phyloP scores from a whole-genome alignment of 2,113 vertebrate genomes.

The Gopherus evgoodei region DNA sequence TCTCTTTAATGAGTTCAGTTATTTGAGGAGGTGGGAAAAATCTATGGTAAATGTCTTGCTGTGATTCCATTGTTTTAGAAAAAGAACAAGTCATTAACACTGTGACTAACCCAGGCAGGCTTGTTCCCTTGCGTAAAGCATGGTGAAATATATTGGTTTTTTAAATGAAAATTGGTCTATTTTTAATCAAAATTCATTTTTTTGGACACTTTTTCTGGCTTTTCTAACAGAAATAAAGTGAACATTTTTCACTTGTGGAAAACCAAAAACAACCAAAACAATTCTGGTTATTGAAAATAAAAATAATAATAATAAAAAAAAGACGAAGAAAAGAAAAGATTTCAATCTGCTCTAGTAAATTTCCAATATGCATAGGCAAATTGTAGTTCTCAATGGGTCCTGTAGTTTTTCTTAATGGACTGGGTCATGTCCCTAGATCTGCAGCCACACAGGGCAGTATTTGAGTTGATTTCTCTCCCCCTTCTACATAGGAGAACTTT shows the following conservation, averaged over 20 bases:
- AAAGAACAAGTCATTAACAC: not conserved
- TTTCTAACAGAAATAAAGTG: not conserved
- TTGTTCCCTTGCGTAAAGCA: not conserved
- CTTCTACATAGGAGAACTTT: not conserved
- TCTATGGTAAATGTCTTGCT: not conserved
- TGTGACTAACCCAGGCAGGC: not conserved
- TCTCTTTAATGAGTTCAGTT: not conserved
- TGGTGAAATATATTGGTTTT: not conserved
- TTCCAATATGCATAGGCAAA: not conserved
- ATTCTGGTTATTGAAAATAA: not conserved
- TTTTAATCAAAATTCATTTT: not conserved
- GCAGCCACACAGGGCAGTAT: not conserved
- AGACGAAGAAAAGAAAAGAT: not conserved
- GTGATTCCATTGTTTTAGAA: not conserved
- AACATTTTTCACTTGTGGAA: not conserved
- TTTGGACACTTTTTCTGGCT: not conserved
- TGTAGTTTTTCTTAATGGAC: not conserved
- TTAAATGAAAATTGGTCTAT: not conserved
- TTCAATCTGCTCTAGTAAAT: accelerated
- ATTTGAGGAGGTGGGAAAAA: not conserved
- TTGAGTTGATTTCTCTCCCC: not conserved
- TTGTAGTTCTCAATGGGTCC: not conserved
- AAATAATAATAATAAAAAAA: not conserved
- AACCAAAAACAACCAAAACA: not conserved
- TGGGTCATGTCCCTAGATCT: not conserved